phyloP scores from a whole-genome alignment of 2,888 invertebrate genomes.

The Hyalella azteca region DNA sequence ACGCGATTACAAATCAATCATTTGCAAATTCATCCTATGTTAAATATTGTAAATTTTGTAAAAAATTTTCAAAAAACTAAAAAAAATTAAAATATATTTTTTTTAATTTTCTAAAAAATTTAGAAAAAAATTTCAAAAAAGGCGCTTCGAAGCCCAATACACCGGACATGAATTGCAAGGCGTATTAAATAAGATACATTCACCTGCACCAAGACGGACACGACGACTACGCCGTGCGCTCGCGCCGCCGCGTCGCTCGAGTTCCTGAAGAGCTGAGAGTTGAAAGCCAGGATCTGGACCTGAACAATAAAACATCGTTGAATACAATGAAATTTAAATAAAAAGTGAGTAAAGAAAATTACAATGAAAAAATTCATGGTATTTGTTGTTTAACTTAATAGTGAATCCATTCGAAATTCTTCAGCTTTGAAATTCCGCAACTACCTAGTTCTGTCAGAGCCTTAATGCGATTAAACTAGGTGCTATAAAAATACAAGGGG shows the following conservation, averaged over 20 bases:
- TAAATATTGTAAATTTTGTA: too few species aligned
- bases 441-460: too few species aligned
- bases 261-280: constrained; percentile 95
- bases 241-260: constrained; percentile 92
- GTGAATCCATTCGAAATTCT: too few species aligned
- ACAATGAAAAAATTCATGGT: not conserved
- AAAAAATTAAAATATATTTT: too few species aligned
- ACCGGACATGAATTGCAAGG: not conserved
- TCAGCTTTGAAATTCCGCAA: too few species aligned
- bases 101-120: not conserved
- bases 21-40: too few species aligned
- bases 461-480: too few species aligned
- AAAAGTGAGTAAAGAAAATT: not conserved
- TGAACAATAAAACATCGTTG: constrained; percentile 64
- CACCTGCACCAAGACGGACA: constrained; percentile 94
- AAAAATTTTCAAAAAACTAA: too few species aligned
- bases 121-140: not conserved
- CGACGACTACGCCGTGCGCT: constrained; percentile 93
- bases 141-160: not conserved
- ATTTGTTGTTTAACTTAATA: too few species aligned
- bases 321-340: not conserved
- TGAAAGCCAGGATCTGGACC: constrained; percentile 98
- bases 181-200: constrained; percentile 60
- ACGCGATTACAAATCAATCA: too few species aligned
- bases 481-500: too few species aligned